These are phyloP conservation scores for Endotricha flammealis DNA, from an alignment of 2,888 invertebrate genomes.

Conservation along the genomic window DNA sequence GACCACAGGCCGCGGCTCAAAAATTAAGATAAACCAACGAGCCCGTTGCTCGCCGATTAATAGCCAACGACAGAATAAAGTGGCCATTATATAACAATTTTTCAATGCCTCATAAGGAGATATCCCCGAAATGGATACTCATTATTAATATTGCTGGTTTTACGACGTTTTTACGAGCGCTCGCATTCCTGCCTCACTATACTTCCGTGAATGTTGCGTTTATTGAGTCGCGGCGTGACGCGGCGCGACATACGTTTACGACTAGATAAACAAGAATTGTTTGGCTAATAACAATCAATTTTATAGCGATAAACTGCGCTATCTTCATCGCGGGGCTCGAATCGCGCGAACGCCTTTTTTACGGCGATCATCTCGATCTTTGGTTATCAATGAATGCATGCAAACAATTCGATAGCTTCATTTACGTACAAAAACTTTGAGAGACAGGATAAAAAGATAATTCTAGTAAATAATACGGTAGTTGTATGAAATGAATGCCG, in stretches of 20 bases:
- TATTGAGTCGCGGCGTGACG: slow-evolving; percentile 44
- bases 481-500: slow-evolving; percentile 30
- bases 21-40: slow-evolving; percentile 25
- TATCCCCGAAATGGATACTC: slow-evolving; percentile 39
- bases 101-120: slow-evolving; percentile 35
- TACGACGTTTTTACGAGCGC: slow-evolving; percentile 45
- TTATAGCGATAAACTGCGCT: slow-evolving; percentile 14
- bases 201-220: slow-evolving; percentile 44
- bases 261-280: slow-evolving; percentile 28
- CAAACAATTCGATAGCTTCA: slow-evolving; percentile 1
- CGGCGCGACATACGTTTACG: slow-evolving; percentile 31
- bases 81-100: slow-evolving; percentile 22
- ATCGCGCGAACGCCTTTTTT: slow-evolving; percentile 3
- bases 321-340: not conserved
- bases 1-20: slow-evolving; percentile 30
- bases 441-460: slow-evolving; percentile 23
- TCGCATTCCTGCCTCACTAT: slow-evolving; percentile 32
- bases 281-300: slow-evolving; percentile 27
- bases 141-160: slow-evolving; percentile 57
- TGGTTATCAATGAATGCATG: slow-evolving; percentile 4
- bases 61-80: slow-evolving; percentile 10
- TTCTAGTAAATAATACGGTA: slow-evolving; percentile 36
- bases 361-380: not conserved
- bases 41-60: slow-evolving; percentile 12
- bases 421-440: not conserved